Evolutionary conservation across 2,797 vertebrate genomes (phyloP).

Genomic region (Ataeniobius toweri): DNA sequence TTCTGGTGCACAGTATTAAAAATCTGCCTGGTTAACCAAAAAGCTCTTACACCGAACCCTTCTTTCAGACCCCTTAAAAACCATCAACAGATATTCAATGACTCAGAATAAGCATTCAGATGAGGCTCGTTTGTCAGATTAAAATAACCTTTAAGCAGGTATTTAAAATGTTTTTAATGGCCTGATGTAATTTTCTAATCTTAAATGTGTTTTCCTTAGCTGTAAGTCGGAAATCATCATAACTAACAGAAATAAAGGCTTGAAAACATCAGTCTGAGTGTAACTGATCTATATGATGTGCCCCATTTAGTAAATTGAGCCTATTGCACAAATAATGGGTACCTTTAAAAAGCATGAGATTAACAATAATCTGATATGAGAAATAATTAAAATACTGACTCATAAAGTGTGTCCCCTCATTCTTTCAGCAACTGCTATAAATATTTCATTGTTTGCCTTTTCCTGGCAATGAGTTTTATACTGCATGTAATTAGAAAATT

Average conservation of each 20-base stretch:
- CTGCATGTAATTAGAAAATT: constrained; percentile 27
- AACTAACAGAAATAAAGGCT: not conserved
- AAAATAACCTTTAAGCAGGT: no score
- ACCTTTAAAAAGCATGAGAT: not conserved
- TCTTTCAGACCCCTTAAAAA: not conserved
- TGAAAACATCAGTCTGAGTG: not conserved
- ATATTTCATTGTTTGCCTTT: not conserved
- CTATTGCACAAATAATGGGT: no score
- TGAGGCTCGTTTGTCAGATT: no score
- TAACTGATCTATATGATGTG: not conserved
- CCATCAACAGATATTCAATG: not conserved
- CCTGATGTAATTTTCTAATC: no score
- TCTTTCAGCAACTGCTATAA: not conserved
- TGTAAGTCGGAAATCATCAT: no score
- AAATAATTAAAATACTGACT: not conserved
- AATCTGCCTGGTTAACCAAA: not conserved
- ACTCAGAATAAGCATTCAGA: no score
- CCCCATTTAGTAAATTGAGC: not conserved
- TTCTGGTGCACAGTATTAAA: constrained; percentile 6
- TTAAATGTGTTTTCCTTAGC: no score
- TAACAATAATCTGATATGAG: not conserved
- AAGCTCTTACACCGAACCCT: not conserved
- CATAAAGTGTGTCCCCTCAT: not conserved
- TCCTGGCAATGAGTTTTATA: not conserved
- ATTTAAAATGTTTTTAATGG: no score